These are phyloP conservation scores for Echiichthys vipera DNA, from an alignment of 2,797 vertebrate genomes.

Conservation along the genomic window DNA sequence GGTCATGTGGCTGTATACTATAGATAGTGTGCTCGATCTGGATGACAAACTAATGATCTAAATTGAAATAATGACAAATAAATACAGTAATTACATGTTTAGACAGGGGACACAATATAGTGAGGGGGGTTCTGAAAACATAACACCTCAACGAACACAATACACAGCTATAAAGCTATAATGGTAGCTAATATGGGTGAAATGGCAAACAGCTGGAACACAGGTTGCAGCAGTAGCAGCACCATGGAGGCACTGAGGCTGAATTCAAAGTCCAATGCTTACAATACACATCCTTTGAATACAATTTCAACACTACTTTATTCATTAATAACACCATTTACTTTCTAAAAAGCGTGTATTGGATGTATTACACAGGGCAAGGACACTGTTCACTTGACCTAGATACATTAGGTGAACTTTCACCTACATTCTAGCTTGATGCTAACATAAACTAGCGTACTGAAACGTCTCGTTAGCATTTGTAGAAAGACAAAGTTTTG, in stretches of 20 bases:
- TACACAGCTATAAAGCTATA: neutral
- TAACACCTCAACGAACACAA: neutral
- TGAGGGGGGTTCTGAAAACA: neutral
- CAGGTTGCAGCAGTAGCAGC: neutral
- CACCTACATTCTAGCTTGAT: conserved; percentile 72
- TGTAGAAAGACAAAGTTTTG: neutral
- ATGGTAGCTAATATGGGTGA: neutral
- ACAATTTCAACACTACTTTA: neutral
- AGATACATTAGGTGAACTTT: conserved; percentile 75
- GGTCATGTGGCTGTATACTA: rapidly evolving
- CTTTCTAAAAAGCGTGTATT: rapidly evolving
- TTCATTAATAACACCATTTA: rapidly evolving
- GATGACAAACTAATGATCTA: rapidly evolving
- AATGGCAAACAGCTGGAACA: conserved; percentile 21
- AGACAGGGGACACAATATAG: neutral
- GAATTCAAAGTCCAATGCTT: neutral
- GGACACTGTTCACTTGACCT: conserved; percentile 45
- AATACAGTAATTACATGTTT: rapidly evolving
- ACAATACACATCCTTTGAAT: rapidly evolving
- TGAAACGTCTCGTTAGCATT: neutral
- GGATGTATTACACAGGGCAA: neutral
- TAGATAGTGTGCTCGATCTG: neutral
- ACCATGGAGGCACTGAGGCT: neutral
- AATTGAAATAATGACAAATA: neutral
- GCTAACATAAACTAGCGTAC: conserved; percentile 41